A percentile compares a stretch with the other conserved stretches of the same genome.
phyloP scores from a whole-genome alignment of 2,888 invertebrate species.

The Volucella zonaria region DNA sequence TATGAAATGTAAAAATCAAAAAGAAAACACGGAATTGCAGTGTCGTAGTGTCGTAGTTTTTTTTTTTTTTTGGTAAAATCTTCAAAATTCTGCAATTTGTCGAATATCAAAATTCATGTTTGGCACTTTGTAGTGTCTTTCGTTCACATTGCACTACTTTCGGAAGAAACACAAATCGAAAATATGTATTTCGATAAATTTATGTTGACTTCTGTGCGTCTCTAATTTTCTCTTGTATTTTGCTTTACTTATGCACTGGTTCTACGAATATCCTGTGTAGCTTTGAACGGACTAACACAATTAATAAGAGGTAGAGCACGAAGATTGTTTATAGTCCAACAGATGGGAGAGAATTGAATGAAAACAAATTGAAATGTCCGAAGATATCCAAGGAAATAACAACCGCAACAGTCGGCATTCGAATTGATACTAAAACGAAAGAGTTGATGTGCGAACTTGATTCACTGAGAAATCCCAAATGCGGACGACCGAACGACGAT shows the following conservation, averaged over 20 bases:
- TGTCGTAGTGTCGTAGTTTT: too few species aligned
- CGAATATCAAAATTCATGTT: too few species aligned
- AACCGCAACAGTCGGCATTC: constrained; percentile 76
- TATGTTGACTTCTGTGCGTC: constrained; percentile 8
- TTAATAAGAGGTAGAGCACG: constrained; percentile 20
- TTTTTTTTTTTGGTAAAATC: too few species aligned
- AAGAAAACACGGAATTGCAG: constrained; percentile 39
- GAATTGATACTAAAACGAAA: constrained; percentile 77
- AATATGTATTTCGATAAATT: constrained; percentile 29
- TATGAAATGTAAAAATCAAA: constrained; percentile 1
- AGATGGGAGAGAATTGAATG: constrained; percentile 39
- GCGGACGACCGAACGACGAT: constrained; percentile 14
- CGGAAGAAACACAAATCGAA: constrained; percentile 7
- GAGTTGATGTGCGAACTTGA: constrained; percentile 76
- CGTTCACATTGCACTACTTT: constrained; percentile 34
- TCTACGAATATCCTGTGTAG: constrained; percentile 1
- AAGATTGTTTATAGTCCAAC: constrained; percentile 68
- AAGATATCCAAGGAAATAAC: constrained; percentile 53
- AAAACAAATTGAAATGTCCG: constrained; percentile 33
- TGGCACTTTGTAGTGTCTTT: background rate
- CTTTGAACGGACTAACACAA: constrained; percentile 35
- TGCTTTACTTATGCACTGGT: constrained; percentile 15
- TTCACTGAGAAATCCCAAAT: constrained; percentile 40
- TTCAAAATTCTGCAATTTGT: too few species aligned
- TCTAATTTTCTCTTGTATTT: background rate